Evolutionary conservation across 2,113 vertebrate species (phyloP).

Genomic region (Electrona antarctica): DNA sequence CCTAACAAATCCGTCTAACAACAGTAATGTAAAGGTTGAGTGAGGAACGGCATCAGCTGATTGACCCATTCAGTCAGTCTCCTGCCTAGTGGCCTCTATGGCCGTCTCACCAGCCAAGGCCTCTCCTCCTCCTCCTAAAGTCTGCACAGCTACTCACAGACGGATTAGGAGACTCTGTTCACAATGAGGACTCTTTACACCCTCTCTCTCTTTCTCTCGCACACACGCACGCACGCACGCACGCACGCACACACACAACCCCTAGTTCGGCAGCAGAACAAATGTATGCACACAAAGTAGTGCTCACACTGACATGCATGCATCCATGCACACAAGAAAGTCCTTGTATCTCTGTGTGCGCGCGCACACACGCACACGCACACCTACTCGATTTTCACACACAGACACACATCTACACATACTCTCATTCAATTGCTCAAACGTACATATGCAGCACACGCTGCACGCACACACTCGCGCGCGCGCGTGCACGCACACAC

Average conservation of each 20-base stretch:
- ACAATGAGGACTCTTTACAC: constrained; percentile 20
- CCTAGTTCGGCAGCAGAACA: too few species aligned
- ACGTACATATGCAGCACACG: constrained; percentile 36
- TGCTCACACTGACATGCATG: too few species aligned
- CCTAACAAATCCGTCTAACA: too few species aligned
- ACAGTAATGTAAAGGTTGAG: too few species aligned
- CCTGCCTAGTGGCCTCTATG: constrained; percentile 35
- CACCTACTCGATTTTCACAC: constrained; percentile 11
- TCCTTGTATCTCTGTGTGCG: too few species aligned
- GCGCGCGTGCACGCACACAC: background rate
- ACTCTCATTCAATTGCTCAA: background rate
- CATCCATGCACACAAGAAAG: too few species aligned
- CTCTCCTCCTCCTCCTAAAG: constrained; percentile 19
- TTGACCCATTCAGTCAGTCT: constrained; percentile 22
- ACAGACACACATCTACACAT: background rate
- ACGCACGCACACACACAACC: background rate
- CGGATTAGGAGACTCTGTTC: constrained; percentile 59
- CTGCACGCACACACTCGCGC: background rate
- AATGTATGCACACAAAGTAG: too few species aligned
- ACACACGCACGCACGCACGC: background rate
- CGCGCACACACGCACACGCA: constrained; percentile 8
- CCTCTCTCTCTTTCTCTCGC: background rate
- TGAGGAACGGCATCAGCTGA: background rate
- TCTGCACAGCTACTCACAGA: constrained; percentile 41
- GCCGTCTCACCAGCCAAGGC: constrained; percentile 33